Evolutionary conservation across 2,113 vertebrate species (phyloP).

Genomic region (Thermophis baileyi): DNA sequence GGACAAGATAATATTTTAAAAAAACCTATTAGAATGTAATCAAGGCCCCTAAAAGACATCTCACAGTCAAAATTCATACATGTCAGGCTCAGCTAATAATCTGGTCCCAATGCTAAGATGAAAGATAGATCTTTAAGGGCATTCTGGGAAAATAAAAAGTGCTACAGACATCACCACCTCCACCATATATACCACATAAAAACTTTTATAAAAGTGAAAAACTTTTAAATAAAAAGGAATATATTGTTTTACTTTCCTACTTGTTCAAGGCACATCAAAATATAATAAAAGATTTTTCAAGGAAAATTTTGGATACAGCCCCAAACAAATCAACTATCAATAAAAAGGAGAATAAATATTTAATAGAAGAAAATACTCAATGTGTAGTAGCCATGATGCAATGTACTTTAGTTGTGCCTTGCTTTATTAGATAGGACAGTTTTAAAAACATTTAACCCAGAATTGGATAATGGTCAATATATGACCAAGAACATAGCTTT

Average conservation of each 20-base stretch:
- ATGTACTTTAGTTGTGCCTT: background rate
- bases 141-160: background rate
- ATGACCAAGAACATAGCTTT: constrained; percentile 42
- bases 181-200: too few relatives aligned
- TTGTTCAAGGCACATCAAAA: background rate
- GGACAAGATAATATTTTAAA: background rate
- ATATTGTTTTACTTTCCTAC: background rate
- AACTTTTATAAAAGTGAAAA: background rate
- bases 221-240: background rate
- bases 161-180: background rate
- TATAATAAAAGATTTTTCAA: background rate
- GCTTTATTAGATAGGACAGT: background rate
- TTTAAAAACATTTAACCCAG: background rate
- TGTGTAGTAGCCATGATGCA: background rate
- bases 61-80: background rate
- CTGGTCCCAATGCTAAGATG: background rate
- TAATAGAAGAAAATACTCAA: background rate
- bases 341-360: background rate
- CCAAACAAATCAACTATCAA: background rate
- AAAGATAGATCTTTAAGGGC: background rate
- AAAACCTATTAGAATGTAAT: background rate
- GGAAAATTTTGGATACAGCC: background rate
- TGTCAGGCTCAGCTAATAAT: background rate
- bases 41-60: background rate
- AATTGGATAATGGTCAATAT: background rate